Evolutionary conservation across 2,113 vertebrate species (phyloP).

Genomic region (Peromyscus californicus): DNA sequence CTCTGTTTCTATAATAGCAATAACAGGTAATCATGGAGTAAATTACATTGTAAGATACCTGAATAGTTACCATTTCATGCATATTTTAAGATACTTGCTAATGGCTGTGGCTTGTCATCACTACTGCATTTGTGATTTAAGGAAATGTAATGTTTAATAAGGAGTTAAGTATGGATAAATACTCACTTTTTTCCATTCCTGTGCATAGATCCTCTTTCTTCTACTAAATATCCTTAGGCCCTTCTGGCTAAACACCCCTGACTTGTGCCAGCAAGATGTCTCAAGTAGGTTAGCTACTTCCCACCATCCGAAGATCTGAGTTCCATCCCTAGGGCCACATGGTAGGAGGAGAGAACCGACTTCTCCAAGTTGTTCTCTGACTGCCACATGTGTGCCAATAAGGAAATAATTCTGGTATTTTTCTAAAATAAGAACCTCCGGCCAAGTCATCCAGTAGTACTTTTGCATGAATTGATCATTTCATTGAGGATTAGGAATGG

Average conservation of each 20-base stretch:
- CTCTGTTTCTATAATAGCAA: background rate
- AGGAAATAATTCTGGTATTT: background rate
- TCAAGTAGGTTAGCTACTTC: too few relatives aligned
- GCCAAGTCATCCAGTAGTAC: background rate
- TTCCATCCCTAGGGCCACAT: background rate
- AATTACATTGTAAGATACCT: conserved; percentile 31
- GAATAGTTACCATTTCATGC: background rate
- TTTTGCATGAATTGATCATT: background rate
- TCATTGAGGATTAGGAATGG: background rate
- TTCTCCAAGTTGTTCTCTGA: background rate
- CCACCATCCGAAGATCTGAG: background rate
- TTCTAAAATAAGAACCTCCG: background rate
- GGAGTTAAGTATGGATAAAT: background rate
- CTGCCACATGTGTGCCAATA: too few relatives aligned
- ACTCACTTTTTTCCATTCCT: background rate
- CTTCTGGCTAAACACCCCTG: background rate
- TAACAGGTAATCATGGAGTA: background rate
- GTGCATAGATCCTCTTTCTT: background rate
- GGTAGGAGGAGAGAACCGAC: background rate
- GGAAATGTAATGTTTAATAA: background rate
- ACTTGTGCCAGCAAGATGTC: background rate
- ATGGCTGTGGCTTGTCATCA: background rate
- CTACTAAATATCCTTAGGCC: background rate
- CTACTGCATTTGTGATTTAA: conserved; percentile 2
- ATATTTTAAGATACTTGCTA: background rate